phyloP scores from a whole-genome alignment of 2,888 invertebrate genomes.

The Aphodius sticticus region DNA sequence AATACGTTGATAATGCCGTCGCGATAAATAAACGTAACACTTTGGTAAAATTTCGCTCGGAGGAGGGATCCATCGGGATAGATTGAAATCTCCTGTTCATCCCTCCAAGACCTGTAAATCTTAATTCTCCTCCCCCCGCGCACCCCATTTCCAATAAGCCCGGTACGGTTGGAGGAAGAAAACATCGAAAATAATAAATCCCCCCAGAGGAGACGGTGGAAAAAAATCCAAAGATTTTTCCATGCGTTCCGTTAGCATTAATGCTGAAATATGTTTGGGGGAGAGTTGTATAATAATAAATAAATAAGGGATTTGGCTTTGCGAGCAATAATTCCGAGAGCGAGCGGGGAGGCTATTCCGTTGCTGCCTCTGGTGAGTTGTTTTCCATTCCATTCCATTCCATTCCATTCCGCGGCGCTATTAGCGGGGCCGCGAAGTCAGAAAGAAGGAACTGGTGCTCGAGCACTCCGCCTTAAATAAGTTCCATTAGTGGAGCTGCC shows the following conservation, averaged over 20 bases:
- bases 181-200: conserved; percentile 4
- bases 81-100: background rate
- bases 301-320: conserved; percentile 39
- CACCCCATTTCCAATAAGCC: background rate
- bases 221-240: conserved; percentile 34
- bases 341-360: conserved; percentile 29
- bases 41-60: background rate
- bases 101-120: conserved; percentile 4
- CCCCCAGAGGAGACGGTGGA: background rate
- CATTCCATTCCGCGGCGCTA: conserved; percentile 47
- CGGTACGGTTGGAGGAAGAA: background rate
- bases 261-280: conserved; percentile 36
- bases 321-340: conserved; percentile 37
- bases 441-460: conserved; percentile 53
- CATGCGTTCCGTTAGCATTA: conserved; percentile 35
- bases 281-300: conserved; percentile 37
- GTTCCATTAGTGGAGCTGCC: conserved; percentile 55
- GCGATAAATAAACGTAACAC: background rate
- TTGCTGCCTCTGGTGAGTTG: conserved; percentile 42
- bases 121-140: background rate
- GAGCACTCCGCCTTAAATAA: conserved; percentile 57
- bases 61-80: background rate
- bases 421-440: conserved; percentile 52
- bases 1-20: background rate
- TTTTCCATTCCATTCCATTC: conserved; percentile 56